Conservation (phyloP, 2,797 vertebrate species). For the Valencia hispanica region DNA sequence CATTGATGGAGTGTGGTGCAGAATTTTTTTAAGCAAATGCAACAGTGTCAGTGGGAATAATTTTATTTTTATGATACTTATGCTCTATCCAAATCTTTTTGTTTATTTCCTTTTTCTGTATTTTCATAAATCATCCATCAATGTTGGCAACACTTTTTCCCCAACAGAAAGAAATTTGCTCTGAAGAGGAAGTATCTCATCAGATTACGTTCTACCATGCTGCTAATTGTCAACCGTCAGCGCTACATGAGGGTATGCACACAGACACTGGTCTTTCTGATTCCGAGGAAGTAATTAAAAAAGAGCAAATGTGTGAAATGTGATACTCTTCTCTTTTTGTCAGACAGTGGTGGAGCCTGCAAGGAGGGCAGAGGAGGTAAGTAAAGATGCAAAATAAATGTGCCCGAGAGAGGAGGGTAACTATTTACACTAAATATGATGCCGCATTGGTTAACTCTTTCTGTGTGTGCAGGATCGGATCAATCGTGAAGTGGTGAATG, state of each 20-base stretch:
- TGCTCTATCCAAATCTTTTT: neutral
- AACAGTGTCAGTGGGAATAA: neutral
- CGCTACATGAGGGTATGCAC: constrained; percentile 90
- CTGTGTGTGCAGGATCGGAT: constrained; percentile 70
- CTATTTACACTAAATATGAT: constrained; percentile 6
- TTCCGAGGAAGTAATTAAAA: constrained; percentile 12
- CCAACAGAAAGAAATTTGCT: constrained; percentile 82
- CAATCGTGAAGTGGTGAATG: constrained; percentile 80
- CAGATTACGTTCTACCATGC: constrained; percentile 85
- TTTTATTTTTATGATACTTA: neutral
- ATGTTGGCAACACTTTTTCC: constrained; percentile 7
- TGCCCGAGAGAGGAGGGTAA: neutral
- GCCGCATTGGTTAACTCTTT: neutral
- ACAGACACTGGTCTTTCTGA: constrained; percentile 12
- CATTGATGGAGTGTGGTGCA: neutral
- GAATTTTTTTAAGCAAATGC: neutral
- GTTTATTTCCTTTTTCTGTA: neutral
- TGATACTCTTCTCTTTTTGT: constrained; percentile 64
- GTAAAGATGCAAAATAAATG: constrained; percentile 15
- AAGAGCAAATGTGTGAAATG: constrained; percentile 49
- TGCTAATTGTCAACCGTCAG: constrained; percentile 86
- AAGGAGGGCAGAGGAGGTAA: constrained; percentile 77
- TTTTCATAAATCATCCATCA: constrained; percentile 14
- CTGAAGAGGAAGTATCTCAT: constrained; percentile 85
- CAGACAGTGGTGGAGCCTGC: constrained; percentile 77